Evolutionary conservation across 2,113 vertebrate species (phyloP), one percentile per base, ranked within the genome.

Genomic region (Xenus cinereus): DNA sequence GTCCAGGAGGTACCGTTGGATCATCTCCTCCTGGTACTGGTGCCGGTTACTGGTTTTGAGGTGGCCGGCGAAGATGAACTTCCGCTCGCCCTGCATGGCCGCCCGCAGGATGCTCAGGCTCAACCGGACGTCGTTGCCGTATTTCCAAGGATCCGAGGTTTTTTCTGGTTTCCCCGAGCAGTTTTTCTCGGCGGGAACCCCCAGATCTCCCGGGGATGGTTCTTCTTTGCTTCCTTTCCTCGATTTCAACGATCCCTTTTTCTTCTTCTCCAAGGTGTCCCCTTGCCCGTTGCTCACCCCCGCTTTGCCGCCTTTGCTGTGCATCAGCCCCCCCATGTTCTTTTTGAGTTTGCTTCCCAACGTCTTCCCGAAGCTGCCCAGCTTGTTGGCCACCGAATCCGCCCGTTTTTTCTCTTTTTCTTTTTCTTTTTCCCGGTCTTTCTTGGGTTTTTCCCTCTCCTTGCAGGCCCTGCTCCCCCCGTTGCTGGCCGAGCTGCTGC

Each of bases 21-120:
- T 99, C 99, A 99, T 99, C 98, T 99, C 99, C 97, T 99, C 99
- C 97, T 99, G 99, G 96, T 99, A 99, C 27, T 99, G 99, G 97
- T 99, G 99, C 14, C 99, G 97, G 97, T 97, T 98, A 96, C 99
- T 99, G 97, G 99, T 99, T 59, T 99, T 99, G 92, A 99, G 98
- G 41, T 98, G 98, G 41, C 99, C 98, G 13, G 99, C 98, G 0
- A 99, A 99, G 96, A 99, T 98, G 93, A 99, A 98, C 81, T 98
- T 99, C 59, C 99, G 98, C 96, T 99, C 99, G 0, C 99, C 99
- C 84, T 99, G 99, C 99, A 99, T 99, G 72, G 99, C 98, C 0
- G 97, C 98, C 0, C 99, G 98, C 60, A 99, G 97, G 93, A 99
- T 98, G 98, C 98, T 98, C 67, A 99, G 97, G 97, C 99, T 99